A percentile compares a stretch with the other conserved stretches of the same genome.
These are phyloP conservation scores for Lacanobia oleracea DNA, from an alignment of 2,888 invertebrate species.

Conservation along the genomic window DNA sequence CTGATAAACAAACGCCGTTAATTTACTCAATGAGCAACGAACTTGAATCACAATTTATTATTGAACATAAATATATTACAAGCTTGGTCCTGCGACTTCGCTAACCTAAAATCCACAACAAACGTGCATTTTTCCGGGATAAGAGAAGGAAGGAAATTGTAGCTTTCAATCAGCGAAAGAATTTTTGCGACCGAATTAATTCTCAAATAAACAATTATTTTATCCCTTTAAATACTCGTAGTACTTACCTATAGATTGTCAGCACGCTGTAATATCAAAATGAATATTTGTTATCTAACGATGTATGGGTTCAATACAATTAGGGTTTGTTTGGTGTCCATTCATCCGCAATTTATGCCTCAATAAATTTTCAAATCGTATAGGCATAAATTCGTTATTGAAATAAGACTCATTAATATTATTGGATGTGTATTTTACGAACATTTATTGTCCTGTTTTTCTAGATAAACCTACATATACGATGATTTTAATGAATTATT, in stretches of 20 bases:
- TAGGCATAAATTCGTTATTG: constrained; percentile 4
- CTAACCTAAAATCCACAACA: too few species aligned
- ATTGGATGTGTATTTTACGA: constrained; percentile 13
- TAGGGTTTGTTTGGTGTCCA: constrained; percentile 24
- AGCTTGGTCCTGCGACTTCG: too few species aligned
- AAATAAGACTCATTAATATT: constrained; percentile 28
- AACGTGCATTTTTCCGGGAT: background rate
- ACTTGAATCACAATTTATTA: constrained; percentile 27
- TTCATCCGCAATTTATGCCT: constrained; percentile 27
- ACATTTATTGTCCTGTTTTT: background rate
- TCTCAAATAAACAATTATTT: background rate
- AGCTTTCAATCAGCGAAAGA: background rate
- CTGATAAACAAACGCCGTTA: constrained; percentile 44
- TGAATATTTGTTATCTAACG: background rate
- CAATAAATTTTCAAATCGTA: constrained; percentile 29
- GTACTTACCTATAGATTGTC: background rate
- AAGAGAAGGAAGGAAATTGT: background rate
- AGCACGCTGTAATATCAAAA: background rate
- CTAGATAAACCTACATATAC: background rate
- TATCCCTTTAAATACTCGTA: background rate
- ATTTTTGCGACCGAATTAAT: background rate
- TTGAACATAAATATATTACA: background rate
- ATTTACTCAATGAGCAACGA: constrained; percentile 28
- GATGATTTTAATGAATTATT: constrained; percentile 6
- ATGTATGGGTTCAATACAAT: constrained; percentile 17